Conservation (phyloP, 2,888 invertebrate genomes). For the Idaea aversata region DNA sequence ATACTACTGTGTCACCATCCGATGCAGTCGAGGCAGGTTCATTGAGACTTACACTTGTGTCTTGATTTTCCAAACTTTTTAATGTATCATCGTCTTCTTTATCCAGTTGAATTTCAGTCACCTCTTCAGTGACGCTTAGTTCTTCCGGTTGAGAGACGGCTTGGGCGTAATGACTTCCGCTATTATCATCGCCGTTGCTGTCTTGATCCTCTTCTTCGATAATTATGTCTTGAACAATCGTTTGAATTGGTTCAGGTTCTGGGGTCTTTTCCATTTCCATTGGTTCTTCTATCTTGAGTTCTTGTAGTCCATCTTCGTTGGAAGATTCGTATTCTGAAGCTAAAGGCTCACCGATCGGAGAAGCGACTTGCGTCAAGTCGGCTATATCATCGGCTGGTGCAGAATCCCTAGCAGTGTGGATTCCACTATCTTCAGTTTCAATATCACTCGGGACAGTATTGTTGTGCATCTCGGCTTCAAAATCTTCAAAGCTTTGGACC, state of each 20-base stretch:
- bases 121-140: conserved; percentile 66
- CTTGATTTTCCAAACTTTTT: conserved; percentile 77
- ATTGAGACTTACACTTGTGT: conserved; percentile 79
- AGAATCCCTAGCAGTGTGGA: conserved; percentile 89
- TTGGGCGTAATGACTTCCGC: conserved; percentile 70
- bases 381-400: conserved; percentile 87
- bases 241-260: conserved; percentile 47
- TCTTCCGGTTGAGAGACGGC: conserved; percentile 72
- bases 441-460: conserved; percentile 81
- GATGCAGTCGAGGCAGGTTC: conserved; percentile 70
- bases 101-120: conserved; percentile 74
- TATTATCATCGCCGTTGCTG: conserved; percentile 64
- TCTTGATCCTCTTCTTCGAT: conserved; percentile 74
- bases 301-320: conserved; percentile 61
- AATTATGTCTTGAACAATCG: conserved; percentile 58
- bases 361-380: conserved; percentile 77
- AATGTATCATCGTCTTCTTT: conserved; percentile 77
- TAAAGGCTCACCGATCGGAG: conserved; percentile 71
- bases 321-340: conserved; percentile 72
- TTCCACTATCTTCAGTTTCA: conserved; percentile 89
- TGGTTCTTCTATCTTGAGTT: conserved; percentile 55
- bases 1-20: conserved; percentile 75
- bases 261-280: conserved; percentile 36
- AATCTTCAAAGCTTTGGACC: conserved; percentile 83
- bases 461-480: conserved; percentile 82